These are phyloP conservation scores for Melanotus villosus DNA, from an alignment of 2,888 invertebrate genomes.

Conservation along the genomic window DNA sequence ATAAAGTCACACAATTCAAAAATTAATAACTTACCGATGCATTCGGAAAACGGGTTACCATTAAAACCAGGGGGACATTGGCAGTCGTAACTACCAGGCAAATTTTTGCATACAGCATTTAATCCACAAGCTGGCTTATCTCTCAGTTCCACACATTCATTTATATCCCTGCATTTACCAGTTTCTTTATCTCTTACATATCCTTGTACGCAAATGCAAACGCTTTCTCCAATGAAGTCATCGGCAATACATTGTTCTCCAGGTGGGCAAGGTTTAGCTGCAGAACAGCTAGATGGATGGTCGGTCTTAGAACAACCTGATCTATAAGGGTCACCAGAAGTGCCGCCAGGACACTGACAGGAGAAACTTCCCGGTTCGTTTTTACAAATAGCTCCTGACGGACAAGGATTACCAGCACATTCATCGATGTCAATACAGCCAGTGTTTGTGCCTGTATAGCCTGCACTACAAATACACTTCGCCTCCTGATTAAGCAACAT, in stretches of 20 bases:
- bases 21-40: slow-evolving; percentile 72
- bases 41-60: slow-evolving; percentile 90
- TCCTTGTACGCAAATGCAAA: slow-evolving; percentile 92
- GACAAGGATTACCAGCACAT: slow-evolving; percentile 87
- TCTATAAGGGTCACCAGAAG: slow-evolving; percentile 84
- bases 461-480: slow-evolving; percentile 86
- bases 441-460: slow-evolving; percentile 81
- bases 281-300: slow-evolving; percentile 79
- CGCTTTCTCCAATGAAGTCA: slow-evolving; percentile 80
- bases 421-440: slow-evolving; percentile 93
- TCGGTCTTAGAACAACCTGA: slow-evolving; percentile 81
- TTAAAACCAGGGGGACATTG: slow-evolving; percentile 90
- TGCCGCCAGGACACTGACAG: slow-evolving; percentile 90
- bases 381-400: slow-evolving; percentile 87
- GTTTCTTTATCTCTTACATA: slow-evolving; percentile 83
- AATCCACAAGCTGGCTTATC: slow-evolving; percentile 88
- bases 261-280: slow-evolving; percentile 82
- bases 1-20: background rate
- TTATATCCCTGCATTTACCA: slow-evolving; percentile 86
- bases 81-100: slow-evolving; percentile 94
- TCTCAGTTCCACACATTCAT: slow-evolving; percentile 84
- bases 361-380: slow-evolving; percentile 89
- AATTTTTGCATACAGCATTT: slow-evolving; percentile 92
- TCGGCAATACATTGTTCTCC: slow-evolving; percentile 91
- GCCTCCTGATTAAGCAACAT: slow-evolving; percentile 87